Evolutionary conservation across 2,888 invertebrate species (phyloP), one percentile per base, ranked within the genome.

Genomic region (Baronia brevicornis): DNA sequence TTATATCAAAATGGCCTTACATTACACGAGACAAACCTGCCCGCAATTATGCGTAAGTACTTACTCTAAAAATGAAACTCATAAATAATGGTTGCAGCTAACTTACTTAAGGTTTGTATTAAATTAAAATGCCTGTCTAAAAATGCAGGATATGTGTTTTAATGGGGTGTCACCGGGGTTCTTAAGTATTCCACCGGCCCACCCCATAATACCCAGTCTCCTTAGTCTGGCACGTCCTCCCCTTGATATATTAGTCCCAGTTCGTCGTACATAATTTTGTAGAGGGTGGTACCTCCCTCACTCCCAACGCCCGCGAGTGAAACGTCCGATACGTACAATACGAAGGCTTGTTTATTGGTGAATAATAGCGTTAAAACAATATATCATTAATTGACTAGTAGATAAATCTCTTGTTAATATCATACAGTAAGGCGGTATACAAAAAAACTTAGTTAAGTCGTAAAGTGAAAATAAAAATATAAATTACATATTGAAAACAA

Each of bases 221-320:
- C 82, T 80, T 79, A 80, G 80, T 75, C 78, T 78, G 75, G 78
- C 79, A 80, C 82, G 82, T 80, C 80, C 82, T 78, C 82, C 82
- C 80, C 74, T 63, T 82, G 80, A 84, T 84, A 84, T 84, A 84
- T 84, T 78, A 73, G 74, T 84, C 84, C 84, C 84, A 79, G 84
- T 78, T 75, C 84, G 82, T 84, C 84, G 84, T 84, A 84, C 84
- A 84, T 84, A 84, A 84, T 84, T 84, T 84, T 82, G 82, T 69
- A 63, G 78, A 63, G 78, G 73, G 74, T 66, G 68, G 69, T 45
- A 47, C 60, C 68, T 48, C 69, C 69, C 67, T 51, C 43, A 44
- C 63, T 58, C 65, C 67, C 65, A 53, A 60, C 64, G 54, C 64
- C 67, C 67, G 58, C 65, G 59, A 61, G 61, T 60, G 63, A 60